phyloP scores from a whole-genome alignment of 2,888 invertebrate species.

The Lutraria lutraria region DNA sequence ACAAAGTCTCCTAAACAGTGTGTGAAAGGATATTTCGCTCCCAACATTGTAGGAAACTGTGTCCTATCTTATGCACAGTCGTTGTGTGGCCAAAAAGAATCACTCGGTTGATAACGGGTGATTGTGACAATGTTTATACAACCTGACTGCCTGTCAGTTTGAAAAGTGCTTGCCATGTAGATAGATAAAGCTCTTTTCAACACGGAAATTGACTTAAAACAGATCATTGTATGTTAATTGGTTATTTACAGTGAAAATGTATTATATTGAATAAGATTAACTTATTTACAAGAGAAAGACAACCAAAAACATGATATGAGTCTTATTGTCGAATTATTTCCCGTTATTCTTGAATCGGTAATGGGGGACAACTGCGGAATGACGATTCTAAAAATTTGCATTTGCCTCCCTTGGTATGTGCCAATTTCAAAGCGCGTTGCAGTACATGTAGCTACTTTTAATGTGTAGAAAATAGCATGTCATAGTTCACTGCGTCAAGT shows the following conservation, averaged over 20 bases:
- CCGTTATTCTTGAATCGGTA: no score
- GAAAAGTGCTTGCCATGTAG: no score
- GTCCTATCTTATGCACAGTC: slow-evolving; percentile 62
- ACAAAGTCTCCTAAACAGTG: slow-evolving; percentile 61
- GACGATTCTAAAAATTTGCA: neutral
- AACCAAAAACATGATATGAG: no score
- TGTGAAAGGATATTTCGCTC: slow-evolving; percentile 61
- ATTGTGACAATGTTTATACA: neutral
- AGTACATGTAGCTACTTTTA: neutral
- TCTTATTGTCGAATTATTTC: no score
- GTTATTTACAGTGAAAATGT: no score
- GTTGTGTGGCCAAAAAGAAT: slow-evolving; percentile 44
- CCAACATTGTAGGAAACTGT: slow-evolving; percentile 61
- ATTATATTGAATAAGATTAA: no score
- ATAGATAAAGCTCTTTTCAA: no score
- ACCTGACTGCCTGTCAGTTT: no score
- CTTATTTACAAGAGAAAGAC: no score
- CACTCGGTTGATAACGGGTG: neutral
- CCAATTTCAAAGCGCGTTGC: neutral
- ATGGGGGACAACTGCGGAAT: neutral
- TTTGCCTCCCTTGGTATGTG: neutral
- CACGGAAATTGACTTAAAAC: no score
- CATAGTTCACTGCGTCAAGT: neutral
- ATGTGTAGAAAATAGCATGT: neutral
- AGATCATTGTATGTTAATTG: no score